Percentiles rank a stretch among this genome's conserved stretches.
These are phyloP conservation scores for Papilio glaucus DNA, from an alignment of 1,140 invertebrate species.

Conservation along the genomic window DNA sequence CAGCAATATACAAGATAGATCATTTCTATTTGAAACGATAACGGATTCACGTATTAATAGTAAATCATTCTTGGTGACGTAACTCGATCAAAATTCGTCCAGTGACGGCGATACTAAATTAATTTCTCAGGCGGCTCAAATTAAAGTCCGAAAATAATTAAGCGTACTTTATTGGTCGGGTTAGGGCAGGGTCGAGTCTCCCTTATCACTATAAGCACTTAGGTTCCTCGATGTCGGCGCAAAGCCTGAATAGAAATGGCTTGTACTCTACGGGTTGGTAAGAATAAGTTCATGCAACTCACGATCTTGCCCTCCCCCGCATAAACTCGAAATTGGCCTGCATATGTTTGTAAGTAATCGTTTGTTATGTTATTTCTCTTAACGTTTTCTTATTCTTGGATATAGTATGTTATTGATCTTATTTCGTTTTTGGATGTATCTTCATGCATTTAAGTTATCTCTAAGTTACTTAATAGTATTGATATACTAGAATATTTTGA, in stretches of 20 bases:
- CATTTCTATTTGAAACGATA: conserved; percentile 4
- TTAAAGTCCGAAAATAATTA: conserved; percentile 54
- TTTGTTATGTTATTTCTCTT: conserved; percentile 64
- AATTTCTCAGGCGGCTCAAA: conserved; percentile 34
- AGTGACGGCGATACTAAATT: conserved; percentile 40
- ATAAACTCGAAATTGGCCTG: conserved; percentile 58
- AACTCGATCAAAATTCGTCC: conserved; percentile 37
- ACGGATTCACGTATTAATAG: conserved; percentile 15
- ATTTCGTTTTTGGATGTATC: conserved; percentile 25
- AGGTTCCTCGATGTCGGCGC: conserved; percentile 48
- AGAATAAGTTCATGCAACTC: conserved; percentile 56
- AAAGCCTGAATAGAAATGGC: conserved; percentile 63
- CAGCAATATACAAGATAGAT: no score
- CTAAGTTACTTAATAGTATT: conserved; percentile 4
- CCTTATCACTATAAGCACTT: conserved; percentile 66
- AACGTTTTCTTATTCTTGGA: conserved; percentile 38
- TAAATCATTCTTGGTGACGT: conserved; percentile 32
- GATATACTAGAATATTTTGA: background rate
- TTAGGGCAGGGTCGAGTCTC: conserved; percentile 37
- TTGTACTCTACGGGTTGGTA: conserved; percentile 36
- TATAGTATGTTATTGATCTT: conserved; percentile 43
- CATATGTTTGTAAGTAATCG: conserved; percentile 63
- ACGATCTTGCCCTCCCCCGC: conserved; percentile 53
- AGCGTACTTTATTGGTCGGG: conserved; percentile 31
- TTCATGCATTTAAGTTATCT: conserved; percentile 27